These are phyloP conservation scores for Hoplostethus mediterraneus DNA, from an alignment of 2,797 vertebrate genomes.

Conservation along the genomic window DNA sequence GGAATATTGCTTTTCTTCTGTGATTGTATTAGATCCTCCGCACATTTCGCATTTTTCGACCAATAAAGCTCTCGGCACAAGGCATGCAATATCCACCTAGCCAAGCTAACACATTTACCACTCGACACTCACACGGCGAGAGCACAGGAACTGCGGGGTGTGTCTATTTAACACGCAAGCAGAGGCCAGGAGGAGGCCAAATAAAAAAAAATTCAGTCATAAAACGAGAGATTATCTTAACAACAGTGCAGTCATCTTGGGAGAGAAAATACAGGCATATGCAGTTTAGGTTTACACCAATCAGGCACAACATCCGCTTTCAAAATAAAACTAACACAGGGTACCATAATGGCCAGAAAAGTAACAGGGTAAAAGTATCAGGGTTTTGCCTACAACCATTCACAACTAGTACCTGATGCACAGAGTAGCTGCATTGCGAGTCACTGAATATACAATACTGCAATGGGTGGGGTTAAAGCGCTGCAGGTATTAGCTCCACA, in stretches of 20 bases:
- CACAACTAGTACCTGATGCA: slow-evolving; percentile 65
- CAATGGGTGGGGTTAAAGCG: slow-evolving; percentile 51
- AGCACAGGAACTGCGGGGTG: slow-evolving; percentile 47
- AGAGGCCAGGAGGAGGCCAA: slow-evolving; percentile 50
- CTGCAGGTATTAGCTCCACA: slow-evolving; percentile 55
- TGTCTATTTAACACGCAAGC: slow-evolving; percentile 62
- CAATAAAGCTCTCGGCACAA: slow-evolving; percentile 59
- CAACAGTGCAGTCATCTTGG: slow-evolving; percentile 75
- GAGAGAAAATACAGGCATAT: slow-evolving; percentile 72
- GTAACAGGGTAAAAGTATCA: too few relatives aligned
- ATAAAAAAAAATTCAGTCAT: slow-evolving; percentile 24
- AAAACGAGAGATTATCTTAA: slow-evolving; percentile 62
- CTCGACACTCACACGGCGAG: slow-evolving; percentile 38
- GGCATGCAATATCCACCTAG: slow-evolving; percentile 69
- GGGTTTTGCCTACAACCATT: slow-evolving; percentile 56
- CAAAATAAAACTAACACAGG: slow-evolving; percentile 47
- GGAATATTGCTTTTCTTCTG: slow-evolving; percentile 69
- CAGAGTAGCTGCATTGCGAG: slow-evolving; percentile 67
- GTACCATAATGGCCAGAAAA: slow-evolving; percentile 28
- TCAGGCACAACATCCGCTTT: slow-evolving; percentile 73
- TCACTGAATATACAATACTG: slow-evolving; percentile 67
- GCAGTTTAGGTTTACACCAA: slow-evolving; percentile 71
- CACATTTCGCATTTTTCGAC: slow-evolving; percentile 49
- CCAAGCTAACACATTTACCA: slow-evolving; percentile 50
- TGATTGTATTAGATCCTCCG: slow-evolving; percentile 50